These are phyloP conservation scores for Drosophila saltans DNA, from an alignment of 1,140 invertebrate species.

Conservation along the genomic window DNA sequence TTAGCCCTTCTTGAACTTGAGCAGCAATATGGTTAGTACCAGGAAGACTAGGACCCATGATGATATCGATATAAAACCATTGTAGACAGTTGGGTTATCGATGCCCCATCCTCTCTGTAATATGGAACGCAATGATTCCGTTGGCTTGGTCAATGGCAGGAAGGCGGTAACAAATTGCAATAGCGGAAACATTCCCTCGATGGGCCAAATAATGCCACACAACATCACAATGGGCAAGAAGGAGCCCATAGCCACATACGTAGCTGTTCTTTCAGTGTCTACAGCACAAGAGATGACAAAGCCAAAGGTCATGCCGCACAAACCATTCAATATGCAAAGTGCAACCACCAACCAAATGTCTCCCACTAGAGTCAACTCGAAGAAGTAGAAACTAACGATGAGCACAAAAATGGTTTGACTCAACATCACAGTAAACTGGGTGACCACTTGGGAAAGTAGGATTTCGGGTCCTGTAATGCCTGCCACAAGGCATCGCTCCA, in stretches of 20 bases:
- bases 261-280: conserved; percentile 95
- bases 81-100: conserved; percentile 90
- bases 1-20: conserved; percentile 93
- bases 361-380: conserved; percentile 91
- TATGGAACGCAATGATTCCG: conserved; percentile 94
- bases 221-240: conserved; percentile 96
- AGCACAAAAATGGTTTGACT: conserved; percentile 93
- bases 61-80: conserved; percentile 92
- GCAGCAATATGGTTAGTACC: conserved; percentile 89
- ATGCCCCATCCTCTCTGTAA: conserved; percentile 95
- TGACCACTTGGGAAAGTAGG: conserved; percentile 92
- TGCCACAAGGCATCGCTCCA: conserved; percentile 93
- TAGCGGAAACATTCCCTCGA: conserved; percentile 92
- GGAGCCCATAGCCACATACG: conserved; percentile 95
- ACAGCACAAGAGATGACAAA: conserved; percentile 94
- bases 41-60: conserved; percentile 94
- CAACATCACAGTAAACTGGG: conserved; percentile 94
- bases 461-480: conserved; percentile 90
- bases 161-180: conserved; percentile 91
- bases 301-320: conserved; percentile 97
- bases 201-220: conserved; percentile 94
- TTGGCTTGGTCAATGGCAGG: conserved; percentile 95
- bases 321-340: conserved; percentile 91
- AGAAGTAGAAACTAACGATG: conserved; percentile 91
- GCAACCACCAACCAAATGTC: conserved; percentile 89